Percentiles rank a stretch among this genome's conserved stretches.
These are phyloP conservation scores for Selene dorsalis DNA, from an alignment of 2,797 vertebrate species.

Conservation along the genomic window DNA sequence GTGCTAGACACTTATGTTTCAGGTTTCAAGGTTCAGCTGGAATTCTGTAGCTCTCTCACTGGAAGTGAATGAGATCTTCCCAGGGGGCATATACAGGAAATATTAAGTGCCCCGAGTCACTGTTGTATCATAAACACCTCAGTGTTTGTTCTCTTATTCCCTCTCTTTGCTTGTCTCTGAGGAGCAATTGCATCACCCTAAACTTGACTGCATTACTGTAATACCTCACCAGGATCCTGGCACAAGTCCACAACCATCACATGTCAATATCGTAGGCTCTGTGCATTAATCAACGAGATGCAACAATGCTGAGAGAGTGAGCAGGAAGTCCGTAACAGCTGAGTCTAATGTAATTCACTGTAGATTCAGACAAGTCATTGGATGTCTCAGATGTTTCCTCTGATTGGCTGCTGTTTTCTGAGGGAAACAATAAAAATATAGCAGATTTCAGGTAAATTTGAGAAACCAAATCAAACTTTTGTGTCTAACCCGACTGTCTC, in stretches of 20 bases:
- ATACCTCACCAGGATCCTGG: constrained; percentile 58
- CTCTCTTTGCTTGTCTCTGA: constrained; percentile 65
- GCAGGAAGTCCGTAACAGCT: constrained; percentile 28
- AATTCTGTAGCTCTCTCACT: constrained; percentile 47
- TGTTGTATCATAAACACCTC: constrained; percentile 67
- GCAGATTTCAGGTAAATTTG: too few species aligned
- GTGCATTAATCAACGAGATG: constrained; percentile 62
- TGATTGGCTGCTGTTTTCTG: too few species aligned
- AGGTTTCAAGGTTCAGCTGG: constrained; percentile 69
- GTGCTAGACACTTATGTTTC: constrained; percentile 61
- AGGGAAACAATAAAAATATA: too few species aligned
- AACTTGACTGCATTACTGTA: constrained; percentile 53
- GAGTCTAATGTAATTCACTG: constrained; percentile 24
- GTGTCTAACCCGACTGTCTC: too few species aligned
- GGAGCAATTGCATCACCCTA: constrained; percentile 57
- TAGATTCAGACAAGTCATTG: neutral
- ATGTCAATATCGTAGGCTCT: constrained; percentile 56
- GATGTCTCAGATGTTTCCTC: neutral
- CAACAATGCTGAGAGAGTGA: constrained; percentile 33
- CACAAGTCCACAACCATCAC: constrained; percentile 45
- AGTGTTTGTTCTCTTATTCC: constrained; percentile 67
- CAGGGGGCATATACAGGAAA: constrained; percentile 66
- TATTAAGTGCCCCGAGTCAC: constrained; percentile 51
- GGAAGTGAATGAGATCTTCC: constrained; percentile 63
- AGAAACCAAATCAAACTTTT: too few species aligned